Percentiles rank a stretch among this genome's conserved stretches.
Conservation (phyloP, 2,797 vertebrate species). For the Podarcis siculus region DNA sequence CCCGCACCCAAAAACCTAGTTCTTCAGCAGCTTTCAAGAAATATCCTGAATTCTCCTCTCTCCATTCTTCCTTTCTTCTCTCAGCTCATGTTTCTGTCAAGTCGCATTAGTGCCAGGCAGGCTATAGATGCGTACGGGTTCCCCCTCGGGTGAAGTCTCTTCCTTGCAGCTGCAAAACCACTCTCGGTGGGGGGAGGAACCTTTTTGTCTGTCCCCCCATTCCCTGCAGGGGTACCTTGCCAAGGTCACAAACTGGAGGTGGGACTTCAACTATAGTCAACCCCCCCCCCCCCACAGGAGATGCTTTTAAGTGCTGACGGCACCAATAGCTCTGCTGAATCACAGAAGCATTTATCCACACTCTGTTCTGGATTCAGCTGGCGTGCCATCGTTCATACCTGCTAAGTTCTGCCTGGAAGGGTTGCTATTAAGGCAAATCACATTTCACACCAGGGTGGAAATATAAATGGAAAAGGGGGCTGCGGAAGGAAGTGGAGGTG, state of each 20-base stretch:
- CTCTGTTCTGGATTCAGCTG: slow-evolving; percentile 13
- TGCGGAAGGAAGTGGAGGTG: not conserved
- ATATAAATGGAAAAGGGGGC: not conserved
- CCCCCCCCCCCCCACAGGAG: too few relatives aligned
- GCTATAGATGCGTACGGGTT: not conserved
- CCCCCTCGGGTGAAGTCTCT: slow-evolving; percentile 36
- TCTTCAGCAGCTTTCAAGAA: not conserved
- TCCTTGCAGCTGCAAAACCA: not conserved
- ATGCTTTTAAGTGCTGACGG: not conserved
- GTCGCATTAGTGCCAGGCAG: slow-evolving; percentile 23
- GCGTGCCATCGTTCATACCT: not conserved
- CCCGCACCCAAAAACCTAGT: not conserved
- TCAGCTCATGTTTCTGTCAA: slow-evolving; percentile 36
- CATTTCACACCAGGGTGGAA: slow-evolving; percentile 27
- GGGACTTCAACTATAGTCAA: not conserved
- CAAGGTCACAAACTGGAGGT: not conserved
- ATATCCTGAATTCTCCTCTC: accelerated
- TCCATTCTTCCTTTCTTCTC: slow-evolving; percentile 27
- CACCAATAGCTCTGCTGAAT: slow-evolving; percentile 57
- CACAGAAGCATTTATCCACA: slow-evolving; percentile 51
- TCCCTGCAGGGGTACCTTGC: slow-evolving; percentile 41
- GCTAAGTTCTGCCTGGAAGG: not conserved
- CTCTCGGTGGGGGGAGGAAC: not conserved
- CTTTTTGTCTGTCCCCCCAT: not conserved
- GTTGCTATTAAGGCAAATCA: slow-evolving; percentile 4